A percentile compares a stretch with the other conserved stretches of the same genome.
These are phyloP conservation scores for Drosophila guanche DNA, from an alignment of 1,140 invertebrate genomes.

Conservation along the genomic window DNA sequence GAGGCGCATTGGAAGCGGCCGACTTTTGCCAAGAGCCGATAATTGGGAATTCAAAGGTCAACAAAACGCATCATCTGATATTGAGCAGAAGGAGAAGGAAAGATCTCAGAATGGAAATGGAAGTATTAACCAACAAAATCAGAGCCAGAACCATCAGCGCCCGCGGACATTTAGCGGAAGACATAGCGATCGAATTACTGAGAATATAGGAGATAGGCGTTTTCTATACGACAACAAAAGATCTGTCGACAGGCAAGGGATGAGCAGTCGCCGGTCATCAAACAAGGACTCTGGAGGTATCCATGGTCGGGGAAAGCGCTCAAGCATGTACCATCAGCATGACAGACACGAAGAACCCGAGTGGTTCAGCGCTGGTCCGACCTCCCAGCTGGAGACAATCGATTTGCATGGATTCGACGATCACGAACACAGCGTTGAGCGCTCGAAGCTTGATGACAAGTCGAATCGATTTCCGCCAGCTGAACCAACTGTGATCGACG, in stretches of 20 bases:
- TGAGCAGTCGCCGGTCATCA: conserved; percentile 29
- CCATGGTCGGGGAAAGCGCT: conserved; percentile 59
- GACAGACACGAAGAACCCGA: conserved; percentile 87
- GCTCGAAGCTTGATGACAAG: conserved; percentile 6
- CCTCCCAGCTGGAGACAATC: conserved; percentile 95
- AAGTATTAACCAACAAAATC: conserved; percentile 6
- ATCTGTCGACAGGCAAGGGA: conserved; percentile 23
- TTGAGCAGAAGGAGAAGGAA: conserved; percentile 59
- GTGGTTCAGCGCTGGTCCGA: conserved; percentile 94
- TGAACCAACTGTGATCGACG: not conserved
- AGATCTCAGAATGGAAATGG: conserved; percentile 36
- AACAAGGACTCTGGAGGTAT: conserved; percentile 46
- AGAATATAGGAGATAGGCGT: conserved; percentile 31
- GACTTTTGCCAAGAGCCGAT: conserved; percentile 87
- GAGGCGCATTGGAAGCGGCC: conserved; percentile 89
- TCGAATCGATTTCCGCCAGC: conserved; percentile 28
- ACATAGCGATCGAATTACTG: conserved; percentile 17
- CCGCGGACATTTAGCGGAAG: conserved; percentile 37
- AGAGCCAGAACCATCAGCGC: conserved; percentile 18
- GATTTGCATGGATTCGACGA: conserved; percentile 96
- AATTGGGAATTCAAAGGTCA: conserved; percentile 85
- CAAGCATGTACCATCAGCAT: conserved; percentile 84
- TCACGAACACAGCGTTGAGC: conserved; percentile 83
- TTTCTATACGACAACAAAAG: conserved; percentile 39
- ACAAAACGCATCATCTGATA: conserved; percentile 7